phyloP scores from a whole-genome alignment of 1,140 invertebrate species.

The Drosophila pseudoobscura region DNA sequence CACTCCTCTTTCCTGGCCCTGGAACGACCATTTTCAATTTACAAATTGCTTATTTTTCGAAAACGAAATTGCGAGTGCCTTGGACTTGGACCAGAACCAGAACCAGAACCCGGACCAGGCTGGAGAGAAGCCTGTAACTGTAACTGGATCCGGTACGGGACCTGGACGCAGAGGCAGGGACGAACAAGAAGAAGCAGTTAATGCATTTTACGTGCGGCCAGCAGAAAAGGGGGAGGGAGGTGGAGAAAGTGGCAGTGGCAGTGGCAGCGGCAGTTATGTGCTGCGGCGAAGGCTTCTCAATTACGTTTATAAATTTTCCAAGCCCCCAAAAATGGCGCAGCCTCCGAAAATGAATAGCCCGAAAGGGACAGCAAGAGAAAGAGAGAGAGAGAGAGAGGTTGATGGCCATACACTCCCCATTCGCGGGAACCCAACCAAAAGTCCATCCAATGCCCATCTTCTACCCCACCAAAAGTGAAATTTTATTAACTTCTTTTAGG shows the following conservation, averaged over 20 bases:
- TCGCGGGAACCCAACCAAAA: conserved; percentile 3
- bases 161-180: conserved; percentile 24
- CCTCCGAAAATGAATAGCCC: conserved; percentile 63
- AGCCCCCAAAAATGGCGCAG: conserved; percentile 66
- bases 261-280: conserved; percentile 9
- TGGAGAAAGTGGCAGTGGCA: not conserved
- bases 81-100: conserved; percentile 48
- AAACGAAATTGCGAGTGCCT: conserved; percentile 79
- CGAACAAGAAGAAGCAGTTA: conserved; percentile 58
- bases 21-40: conserved; percentile 75
- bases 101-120: not conserved
- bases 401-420: not conserved
- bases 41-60: conserved; percentile 82
- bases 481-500: conserved; percentile 79
- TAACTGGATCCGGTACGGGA: conserved; percentile 43
- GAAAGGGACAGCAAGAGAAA: conserved; percentile 6
- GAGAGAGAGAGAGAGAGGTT: not conserved
- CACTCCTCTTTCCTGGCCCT: conserved; percentile 1
- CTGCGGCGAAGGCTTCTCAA: conserved; percentile 58
- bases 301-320: conserved; percentile 79
- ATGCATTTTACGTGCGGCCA: conserved; percentile 80
- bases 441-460: conserved; percentile 13
- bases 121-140: conserved; percentile 40
- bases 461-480: conserved; percentile 37
- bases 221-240: conserved; percentile 12